Conservation (phyloP, 2,888 invertebrate genomes). For the Vanessa cardui region DNA sequence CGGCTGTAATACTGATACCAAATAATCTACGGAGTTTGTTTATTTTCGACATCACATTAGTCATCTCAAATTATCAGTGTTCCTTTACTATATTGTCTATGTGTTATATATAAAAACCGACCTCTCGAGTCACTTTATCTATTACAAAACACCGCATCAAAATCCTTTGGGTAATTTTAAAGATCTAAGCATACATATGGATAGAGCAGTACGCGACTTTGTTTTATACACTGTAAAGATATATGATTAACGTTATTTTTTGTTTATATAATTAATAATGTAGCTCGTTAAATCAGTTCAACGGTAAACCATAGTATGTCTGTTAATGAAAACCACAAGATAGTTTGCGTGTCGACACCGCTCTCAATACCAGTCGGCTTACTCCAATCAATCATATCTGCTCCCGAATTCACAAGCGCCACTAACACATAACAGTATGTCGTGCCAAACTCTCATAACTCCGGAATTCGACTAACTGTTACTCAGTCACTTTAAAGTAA, state of each 20-base stretch:
- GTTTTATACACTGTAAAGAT: no score
- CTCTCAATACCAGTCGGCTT: slow-evolving; percentile 28
- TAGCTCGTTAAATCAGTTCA: slow-evolving; percentile 6
- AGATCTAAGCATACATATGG: no score
- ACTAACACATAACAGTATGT: slow-evolving; percentile 38
- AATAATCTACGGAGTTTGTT: no score
- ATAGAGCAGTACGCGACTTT: no score
- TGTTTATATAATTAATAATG: slow-evolving; percentile 3
- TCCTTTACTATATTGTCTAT: no score
- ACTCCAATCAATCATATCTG: slow-evolving; percentile 28
- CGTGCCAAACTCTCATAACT: slow-evolving; percentile 53
- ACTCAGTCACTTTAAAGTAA: slow-evolving; percentile 46
- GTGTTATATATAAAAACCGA: no score
- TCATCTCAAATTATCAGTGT: no score
- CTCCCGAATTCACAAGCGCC: slow-evolving; percentile 27
- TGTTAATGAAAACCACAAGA: slow-evolving; percentile 18
- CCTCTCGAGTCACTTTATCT: no score
- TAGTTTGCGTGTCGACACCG: slow-evolving; percentile 27
- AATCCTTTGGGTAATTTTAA: no score
- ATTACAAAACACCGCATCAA: no score
- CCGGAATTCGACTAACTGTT: slow-evolving; percentile 47
- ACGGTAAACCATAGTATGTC: slow-evolving; percentile 2
- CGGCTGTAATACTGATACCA: no score
- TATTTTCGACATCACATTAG: no score
- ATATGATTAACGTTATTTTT: background rate